A percentile compares a stretch with the other conserved stretches of the same genome.
Conservation (phyloP, 2,888 invertebrate genomes). For the Patella depressa region DNA sequence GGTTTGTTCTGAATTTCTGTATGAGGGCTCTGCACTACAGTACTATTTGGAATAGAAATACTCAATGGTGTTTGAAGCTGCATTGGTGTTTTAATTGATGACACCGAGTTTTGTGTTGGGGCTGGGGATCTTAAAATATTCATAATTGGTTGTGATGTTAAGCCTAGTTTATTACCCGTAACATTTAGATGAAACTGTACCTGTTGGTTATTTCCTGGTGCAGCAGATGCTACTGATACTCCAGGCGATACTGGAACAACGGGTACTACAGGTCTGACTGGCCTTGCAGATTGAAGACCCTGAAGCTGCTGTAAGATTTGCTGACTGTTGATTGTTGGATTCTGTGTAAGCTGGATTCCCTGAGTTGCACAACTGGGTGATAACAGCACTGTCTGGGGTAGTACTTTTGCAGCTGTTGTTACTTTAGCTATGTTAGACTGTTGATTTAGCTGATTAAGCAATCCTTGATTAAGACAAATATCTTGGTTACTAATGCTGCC, state of each 20-base stretch:
- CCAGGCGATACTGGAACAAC: background rate
- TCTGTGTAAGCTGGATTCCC: background rate
- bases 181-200: conserved; percentile 1
- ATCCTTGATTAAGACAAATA: background rate
- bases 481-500: background rate
- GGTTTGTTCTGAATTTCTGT: too few species aligned
- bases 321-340: background rate
- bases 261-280: background rate
- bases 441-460: background rate
- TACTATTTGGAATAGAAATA: background rate
- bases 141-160: background rate
- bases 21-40: background rate
- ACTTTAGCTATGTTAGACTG: background rate
- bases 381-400: background rate
- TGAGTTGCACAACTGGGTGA: background rate
- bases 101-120: background rate
- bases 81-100: background rate
- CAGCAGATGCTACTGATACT: background rate
- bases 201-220: background rate
- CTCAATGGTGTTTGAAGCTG: background rate
- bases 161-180: background rate
- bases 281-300: background rate
- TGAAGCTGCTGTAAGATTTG: background rate
- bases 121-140: background rate
- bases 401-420: background rate